These are phyloP conservation scores for Octonoba sinensis DNA, from an alignment of 2,888 invertebrate genomes.

Conservation along the genomic window DNA sequence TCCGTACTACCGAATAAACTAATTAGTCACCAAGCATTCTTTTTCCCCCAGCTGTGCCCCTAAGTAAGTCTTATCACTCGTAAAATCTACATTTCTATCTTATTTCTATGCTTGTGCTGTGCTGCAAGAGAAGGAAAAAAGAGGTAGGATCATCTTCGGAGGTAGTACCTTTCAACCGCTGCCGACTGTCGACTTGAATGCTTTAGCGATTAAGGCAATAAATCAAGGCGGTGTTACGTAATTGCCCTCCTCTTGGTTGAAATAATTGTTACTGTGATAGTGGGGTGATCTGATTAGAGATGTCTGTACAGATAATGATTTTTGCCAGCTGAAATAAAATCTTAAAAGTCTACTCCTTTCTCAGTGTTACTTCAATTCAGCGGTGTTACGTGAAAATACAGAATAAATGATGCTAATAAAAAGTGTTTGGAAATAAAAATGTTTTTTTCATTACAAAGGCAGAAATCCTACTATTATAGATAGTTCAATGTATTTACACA, in stretches of 20 bases:
- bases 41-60: constrained; percentile 14
- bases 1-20: constrained; percentile 21
- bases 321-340: background rate
- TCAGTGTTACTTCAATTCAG: too few species aligned
- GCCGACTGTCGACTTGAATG: constrained; percentile 34
- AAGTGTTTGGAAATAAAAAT: too few species aligned
- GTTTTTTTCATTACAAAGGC: too few species aligned
- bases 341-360: too few species aligned
- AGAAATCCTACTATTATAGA: too few species aligned
- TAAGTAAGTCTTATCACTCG: constrained; percentile 24
- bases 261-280: constrained; percentile 38
- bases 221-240: constrained; percentile 54
- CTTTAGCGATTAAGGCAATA: constrained; percentile 54
- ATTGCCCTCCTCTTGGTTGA: constrained; percentile 37
- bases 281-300: constrained; percentile 38
- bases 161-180: constrained; percentile 38
- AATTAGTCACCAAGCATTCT: constrained; percentile 33
- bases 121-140: constrained; percentile 3
- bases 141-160: constrained; percentile 29
- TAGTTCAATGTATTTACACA: too few species aligned
- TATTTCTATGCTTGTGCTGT: constrained; percentile 32
- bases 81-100: constrained; percentile 21
- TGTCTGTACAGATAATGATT: constrained; percentile 32
- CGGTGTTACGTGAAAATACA: too few species aligned
- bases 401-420: too few species aligned